Conservation (phyloP, 2,113 vertebrate genomes). For the Sander vitreus region DNA sequence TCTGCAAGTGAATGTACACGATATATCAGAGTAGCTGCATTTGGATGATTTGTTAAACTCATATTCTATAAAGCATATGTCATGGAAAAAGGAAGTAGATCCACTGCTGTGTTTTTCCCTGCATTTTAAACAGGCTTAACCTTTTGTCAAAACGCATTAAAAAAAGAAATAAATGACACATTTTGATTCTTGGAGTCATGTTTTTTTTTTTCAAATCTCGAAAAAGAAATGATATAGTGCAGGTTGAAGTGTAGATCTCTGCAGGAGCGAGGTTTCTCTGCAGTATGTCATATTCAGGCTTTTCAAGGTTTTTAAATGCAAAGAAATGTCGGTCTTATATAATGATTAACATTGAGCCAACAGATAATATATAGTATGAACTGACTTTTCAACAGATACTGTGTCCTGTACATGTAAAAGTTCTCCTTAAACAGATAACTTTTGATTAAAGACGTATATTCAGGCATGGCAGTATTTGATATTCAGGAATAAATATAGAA, state of each 20-base stretch:
- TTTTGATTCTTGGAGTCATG: background rate
- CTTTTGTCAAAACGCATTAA: background rate
- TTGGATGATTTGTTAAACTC: slow-evolving; percentile 26
- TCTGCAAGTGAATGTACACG: too few relatives aligned
- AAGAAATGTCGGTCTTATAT: background rate
- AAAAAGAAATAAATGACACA: background rate
- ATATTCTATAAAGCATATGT: background rate
- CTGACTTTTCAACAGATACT: background rate
- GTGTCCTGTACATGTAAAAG: background rate
- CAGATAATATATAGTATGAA: background rate
- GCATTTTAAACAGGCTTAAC: slow-evolving; percentile 18
- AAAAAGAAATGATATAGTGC: background rate
- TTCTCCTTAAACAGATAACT: background rate
- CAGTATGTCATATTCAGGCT: background rate
- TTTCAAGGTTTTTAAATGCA: background rate
- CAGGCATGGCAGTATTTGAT: background rate
- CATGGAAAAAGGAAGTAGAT: background rate
- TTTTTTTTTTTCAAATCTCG: background rate
- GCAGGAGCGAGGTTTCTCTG: background rate
- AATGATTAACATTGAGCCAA: background rate
- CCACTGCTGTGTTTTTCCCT: background rate
- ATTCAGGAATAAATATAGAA: background rate
- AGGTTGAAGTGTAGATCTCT: background rate
- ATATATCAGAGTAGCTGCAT: slow-evolving; percentile 5
- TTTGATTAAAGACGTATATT: slow-evolving; percentile 3